Percentiles rank a stretch among this genome's conserved stretches.
Conservation (phyloP, 2,113 vertebrate species). For the Scomber colias region DNA sequence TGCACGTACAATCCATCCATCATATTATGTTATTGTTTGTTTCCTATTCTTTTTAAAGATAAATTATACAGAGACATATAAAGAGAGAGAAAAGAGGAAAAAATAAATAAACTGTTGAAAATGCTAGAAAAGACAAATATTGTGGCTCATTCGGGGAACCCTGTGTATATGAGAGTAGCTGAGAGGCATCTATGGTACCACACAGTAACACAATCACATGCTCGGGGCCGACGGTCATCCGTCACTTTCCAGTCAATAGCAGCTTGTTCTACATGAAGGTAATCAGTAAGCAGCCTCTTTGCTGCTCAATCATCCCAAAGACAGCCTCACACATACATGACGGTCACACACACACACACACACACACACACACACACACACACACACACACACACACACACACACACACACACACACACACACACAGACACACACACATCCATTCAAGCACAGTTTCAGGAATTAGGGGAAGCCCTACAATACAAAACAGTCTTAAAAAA, state of each 20-base stretch:
- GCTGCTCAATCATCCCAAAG: conserved; percentile 90
- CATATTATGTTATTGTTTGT: background rate
- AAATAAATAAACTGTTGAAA: background rate
- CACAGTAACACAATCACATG: conserved; percentile 50
- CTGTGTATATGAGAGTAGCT: background rate
- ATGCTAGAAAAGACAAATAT: background rate
- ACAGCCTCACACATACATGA: conserved; percentile 71
- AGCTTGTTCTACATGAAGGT: conserved; percentile 96
- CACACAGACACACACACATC: conserved; percentile 78
- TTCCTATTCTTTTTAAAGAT: conserved; percentile 23
- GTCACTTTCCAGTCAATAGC: conserved; percentile 94
- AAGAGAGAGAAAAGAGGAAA: background rate
- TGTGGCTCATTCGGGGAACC: conserved; percentile 13
- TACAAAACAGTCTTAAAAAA: background rate
- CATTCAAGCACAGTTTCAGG: background rate
- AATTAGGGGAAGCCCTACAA: background rate
- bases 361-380: too few relatives aligned
- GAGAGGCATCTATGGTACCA: conserved; percentile 19
- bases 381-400: conserved; percentile 75
- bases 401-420: conserved; percentile 84
- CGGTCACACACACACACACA: conserved; percentile 70
- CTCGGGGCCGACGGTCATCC: conserved; percentile 84
- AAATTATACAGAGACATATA: conserved; percentile 1
- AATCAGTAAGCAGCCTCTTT: conserved; percentile 92
- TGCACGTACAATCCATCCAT: conserved; percentile 42